A percentile compares a stretch with the other conserved stretches of the same genome.
These are phyloP conservation scores for Druon quercuslanigerum DNA, from an alignment of 1,140 invertebrate genomes.

Conservation along the genomic window DNA sequence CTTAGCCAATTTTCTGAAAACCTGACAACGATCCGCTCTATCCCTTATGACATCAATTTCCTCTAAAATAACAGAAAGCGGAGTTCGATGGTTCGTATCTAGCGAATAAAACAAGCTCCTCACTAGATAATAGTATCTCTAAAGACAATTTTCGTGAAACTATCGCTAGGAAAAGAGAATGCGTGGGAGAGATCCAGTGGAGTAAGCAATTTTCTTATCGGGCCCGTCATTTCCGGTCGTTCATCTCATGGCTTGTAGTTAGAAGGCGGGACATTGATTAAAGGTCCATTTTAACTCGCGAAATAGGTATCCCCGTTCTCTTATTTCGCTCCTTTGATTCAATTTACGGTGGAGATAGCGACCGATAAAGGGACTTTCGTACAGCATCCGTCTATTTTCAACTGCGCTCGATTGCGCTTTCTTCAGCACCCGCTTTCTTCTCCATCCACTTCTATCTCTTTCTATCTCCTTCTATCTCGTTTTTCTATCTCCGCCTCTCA, in stretches of 20 bases:
- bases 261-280: constrained; percentile 71
- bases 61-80: not conserved
- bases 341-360: constrained; percentile 70
- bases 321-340: constrained; percentile 68
- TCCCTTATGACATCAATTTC: not conserved
- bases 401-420: constrained; percentile 47
- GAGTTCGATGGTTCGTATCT: not conserved
- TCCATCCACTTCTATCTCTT: no score
- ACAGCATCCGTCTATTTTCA: constrained; percentile 55
- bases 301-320: constrained; percentile 58
- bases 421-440: constrained; percentile 42
- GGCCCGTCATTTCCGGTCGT: constrained; percentile 72
- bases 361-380: constrained; percentile 64
- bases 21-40: not conserved
- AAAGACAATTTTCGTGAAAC: constrained; percentile 52
- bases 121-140: not conserved
- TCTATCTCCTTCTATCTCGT: no score
- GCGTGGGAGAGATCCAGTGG: constrained; percentile 44
- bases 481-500: not conserved
- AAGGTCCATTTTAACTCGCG: constrained; percentile 68
- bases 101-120: not conserved
- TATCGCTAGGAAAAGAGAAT: constrained; percentile 39
- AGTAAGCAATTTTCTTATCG: constrained; percentile 73
- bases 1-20: not conserved
- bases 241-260: constrained; percentile 70